Evolutionary conservation across 2,888 invertebrate genomes (phyloP).

Genomic region (Parnassius smintheus): DNA sequence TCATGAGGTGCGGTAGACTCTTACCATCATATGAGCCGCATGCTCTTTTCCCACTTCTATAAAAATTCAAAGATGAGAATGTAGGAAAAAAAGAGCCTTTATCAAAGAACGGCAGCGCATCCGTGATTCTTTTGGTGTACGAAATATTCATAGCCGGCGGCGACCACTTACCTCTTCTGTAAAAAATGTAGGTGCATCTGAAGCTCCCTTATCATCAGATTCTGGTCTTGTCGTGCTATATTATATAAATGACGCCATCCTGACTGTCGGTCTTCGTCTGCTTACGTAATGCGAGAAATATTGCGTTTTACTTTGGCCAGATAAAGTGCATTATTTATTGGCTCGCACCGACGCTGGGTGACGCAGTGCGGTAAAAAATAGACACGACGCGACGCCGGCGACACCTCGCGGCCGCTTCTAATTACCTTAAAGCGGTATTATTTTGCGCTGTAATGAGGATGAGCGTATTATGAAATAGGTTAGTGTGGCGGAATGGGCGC

Average conservation of each 20-base stretch:
- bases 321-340: slow-evolving; percentile 18
- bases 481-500: slow-evolving; percentile 19
- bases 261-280: slow-evolving; percentile 2
- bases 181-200: neutral
- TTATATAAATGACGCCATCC: slow-evolving; percentile 4
- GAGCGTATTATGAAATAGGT: slow-evolving; percentile 15
- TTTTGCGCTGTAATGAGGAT: slow-evolving; percentile 21
- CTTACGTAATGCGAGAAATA: slow-evolving; percentile 9
- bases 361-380: slow-evolving; percentile 27
- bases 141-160: too few relatives aligned
- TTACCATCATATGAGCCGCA: too few relatives aligned
- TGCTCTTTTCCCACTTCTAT: too few relatives aligned
- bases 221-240: neutral
- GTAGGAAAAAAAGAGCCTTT: too few relatives aligned
- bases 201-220: neutral
- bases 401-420: slow-evolving; percentile 15
- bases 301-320: neutral
- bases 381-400: slow-evolving; percentile 1
- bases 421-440: slow-evolving; percentile 10
- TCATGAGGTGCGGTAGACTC: too few relatives aligned
- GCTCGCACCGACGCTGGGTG: slow-evolving; percentile 8
- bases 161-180: too few relatives aligned
- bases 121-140: too few relatives aligned
- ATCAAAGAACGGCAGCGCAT: too few relatives aligned
- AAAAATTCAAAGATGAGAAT: too few relatives aligned